phyloP scores from a whole-genome alignment of 2,888 invertebrate species.

The Seira musarum region DNA sequence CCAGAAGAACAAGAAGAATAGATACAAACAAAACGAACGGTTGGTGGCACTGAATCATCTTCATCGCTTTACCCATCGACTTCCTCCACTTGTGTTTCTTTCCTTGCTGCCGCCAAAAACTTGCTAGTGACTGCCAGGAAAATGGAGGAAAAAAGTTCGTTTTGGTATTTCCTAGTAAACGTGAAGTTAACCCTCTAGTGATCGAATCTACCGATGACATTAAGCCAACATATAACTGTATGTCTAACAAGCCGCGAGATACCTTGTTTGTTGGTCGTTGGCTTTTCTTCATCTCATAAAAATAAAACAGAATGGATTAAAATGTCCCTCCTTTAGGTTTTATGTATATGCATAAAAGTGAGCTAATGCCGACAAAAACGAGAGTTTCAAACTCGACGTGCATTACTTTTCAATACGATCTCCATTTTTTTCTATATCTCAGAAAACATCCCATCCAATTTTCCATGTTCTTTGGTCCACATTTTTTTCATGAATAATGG shows the following conservation, averaged over 20 bases:
- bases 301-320: conserved; percentile 38
- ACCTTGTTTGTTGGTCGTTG: not conserved
- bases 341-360: no score
- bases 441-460: conserved; percentile 19
- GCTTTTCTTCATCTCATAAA: not conserved
- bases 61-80: not conserved
- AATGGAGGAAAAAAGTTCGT: not conserved
- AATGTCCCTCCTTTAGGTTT: no score
- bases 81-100: not conserved
- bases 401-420: no score
- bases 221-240: no score
- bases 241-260: no score
- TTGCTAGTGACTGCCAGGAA: not conserved
- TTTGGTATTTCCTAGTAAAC: no score
- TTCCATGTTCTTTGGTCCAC: conserved; percentile 36
- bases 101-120: conserved; percentile 2
- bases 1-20: no score
- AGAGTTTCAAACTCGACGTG: no score
- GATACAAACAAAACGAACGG: no score
- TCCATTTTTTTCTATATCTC: not conserved
- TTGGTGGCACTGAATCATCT: no score
- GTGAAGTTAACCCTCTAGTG: no score
- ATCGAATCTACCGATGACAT: no score
- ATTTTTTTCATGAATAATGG: conserved; percentile 42
- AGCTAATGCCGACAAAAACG: not conserved